Conservation (phyloP, 2,888 invertebrate genomes). For the Orthonychiurus folsomi region DNA sequence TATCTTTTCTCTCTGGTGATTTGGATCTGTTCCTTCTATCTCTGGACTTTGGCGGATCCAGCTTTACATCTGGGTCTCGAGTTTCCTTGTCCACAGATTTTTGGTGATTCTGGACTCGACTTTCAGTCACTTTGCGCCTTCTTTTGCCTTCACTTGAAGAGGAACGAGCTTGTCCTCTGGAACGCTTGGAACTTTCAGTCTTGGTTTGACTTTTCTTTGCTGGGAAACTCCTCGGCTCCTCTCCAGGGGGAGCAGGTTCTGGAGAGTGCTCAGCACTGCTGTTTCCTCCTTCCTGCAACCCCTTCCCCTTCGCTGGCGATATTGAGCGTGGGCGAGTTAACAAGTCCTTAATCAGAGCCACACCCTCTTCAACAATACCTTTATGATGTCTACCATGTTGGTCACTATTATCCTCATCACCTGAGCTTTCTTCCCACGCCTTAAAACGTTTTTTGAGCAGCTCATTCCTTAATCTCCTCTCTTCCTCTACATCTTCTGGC, state of each 20-base stretch:
- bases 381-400: too few relatives aligned
- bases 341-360: too few relatives aligned
- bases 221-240: too few relatives aligned
- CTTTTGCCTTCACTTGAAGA: background rate
- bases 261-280: too few relatives aligned
- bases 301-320: too few relatives aligned
- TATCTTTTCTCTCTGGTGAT: background rate
- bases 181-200: conserved; percentile 6
- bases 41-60: conserved; percentile 3
- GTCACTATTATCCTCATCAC: conserved; percentile 22
- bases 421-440: conserved; percentile 35
- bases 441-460: conserved; percentile 33
- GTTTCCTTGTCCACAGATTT: background rate
- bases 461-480: conserved; percentile 29
- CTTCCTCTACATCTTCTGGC: conserved; percentile 31
- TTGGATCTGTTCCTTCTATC: background rate
- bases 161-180: background rate
- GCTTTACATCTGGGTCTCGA: background rate
- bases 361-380: too few relatives aligned
- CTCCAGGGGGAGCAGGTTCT: too few relatives aligned
- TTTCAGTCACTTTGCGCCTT: background rate
- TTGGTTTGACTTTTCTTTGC: conserved; percentile 1
- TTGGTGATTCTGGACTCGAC: background rate
- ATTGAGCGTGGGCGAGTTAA: too few relatives aligned
- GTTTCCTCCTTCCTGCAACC: too few relatives aligned